A percentile compares a stretch with the other conserved stretches of the same genome.
phyloP scores from a whole-genome alignment of 2,888 invertebrate species.

The Macrophya alboannulata region DNA sequence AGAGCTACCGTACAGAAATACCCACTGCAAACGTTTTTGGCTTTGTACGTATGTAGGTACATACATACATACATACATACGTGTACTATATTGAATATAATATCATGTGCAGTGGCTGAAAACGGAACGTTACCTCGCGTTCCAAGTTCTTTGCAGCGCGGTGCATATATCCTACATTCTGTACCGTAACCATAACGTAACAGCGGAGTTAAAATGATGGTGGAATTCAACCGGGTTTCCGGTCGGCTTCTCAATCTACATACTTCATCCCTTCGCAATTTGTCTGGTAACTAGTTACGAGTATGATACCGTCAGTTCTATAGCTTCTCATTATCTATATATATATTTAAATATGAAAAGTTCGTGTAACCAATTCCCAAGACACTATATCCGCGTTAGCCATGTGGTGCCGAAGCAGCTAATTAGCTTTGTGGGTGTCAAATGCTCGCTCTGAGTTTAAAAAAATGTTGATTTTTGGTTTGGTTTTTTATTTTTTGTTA shows the following conservation, averaged over 20 bases:
- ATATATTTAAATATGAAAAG: slow-evolving; percentile 8
- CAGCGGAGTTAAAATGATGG: slow-evolving; percentile 5
- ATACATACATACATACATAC: background rate
- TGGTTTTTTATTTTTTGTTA: too few relatives aligned
- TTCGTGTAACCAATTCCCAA: slow-evolving; percentile 5
- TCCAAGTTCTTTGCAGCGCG: slow-evolving; percentile 24
- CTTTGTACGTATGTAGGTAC: slow-evolving; percentile 3
- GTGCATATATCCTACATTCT: slow-evolving; percentile 13
- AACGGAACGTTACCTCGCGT: slow-evolving; percentile 30
- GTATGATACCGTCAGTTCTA: background rate
- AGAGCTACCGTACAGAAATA: slow-evolving; percentile 6
- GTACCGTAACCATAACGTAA: slow-evolving; percentile 29
- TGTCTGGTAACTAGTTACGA: slow-evolving; percentile 9
- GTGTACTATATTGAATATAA: background rate
- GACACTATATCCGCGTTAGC: background rate
- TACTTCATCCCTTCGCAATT: background rate
- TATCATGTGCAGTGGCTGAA: slow-evolving; percentile 40
- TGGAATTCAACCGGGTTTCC: slow-evolving; percentile 38
- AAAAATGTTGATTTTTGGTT: too few relatives aligned
- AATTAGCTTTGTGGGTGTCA: background rate
- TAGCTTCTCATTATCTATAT: background rate
- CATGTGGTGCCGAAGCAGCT: background rate
- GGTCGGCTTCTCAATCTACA: slow-evolving; percentile 23
- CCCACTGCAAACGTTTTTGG: slow-evolving; percentile 28
- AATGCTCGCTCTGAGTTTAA: background rate